Conservation (phyloP, 2,888 invertebrate species). For the Miltochrista miniata region DNA sequence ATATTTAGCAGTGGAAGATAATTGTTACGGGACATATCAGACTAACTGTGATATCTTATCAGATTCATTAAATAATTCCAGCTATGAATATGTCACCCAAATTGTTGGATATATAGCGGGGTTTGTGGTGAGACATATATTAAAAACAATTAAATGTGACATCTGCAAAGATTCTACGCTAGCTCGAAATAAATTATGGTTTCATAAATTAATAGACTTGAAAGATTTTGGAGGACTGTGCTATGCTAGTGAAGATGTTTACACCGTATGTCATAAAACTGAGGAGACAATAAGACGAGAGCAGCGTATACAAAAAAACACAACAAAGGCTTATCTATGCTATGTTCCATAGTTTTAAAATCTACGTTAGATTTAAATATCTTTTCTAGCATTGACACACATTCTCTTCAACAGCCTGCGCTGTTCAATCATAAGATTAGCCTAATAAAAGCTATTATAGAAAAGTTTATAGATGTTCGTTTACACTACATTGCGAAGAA, state of each 20-base stretch:
- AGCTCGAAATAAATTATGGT: background rate
- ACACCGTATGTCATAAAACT: slow-evolving; percentile 3
- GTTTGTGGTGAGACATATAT: slow-evolving; percentile 2
- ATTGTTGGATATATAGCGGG: slow-evolving; percentile 16
- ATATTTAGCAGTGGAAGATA: background rate
- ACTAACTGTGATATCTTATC: slow-evolving; percentile 10
- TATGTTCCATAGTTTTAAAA: background rate
- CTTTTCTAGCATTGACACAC: background rate
- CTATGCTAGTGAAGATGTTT: slow-evolving; percentile 10
- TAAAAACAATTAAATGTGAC: slow-evolving; percentile 10
- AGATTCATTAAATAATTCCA: slow-evolving; percentile 1
- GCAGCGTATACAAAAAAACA: background rate
- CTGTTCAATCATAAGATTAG: background rate
- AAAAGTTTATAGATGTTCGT: background rate
- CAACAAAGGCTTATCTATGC: background rate
- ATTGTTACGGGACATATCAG: background rate
- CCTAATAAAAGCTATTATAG: background rate
- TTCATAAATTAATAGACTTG: slow-evolving; percentile 2
- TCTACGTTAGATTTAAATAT: background rate
- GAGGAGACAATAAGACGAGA: background rate
- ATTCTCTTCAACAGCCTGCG: background rate
- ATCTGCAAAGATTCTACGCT: background rate
- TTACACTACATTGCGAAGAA: background rate
- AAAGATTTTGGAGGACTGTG: slow-evolving; percentile 5
- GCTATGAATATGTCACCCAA: slow-evolving; percentile 1